Percentiles rank a stretch among this genome's conserved stretches.
phyloP scores from a whole-genome alignment of 2,113 vertebrate species.

The Ctenomys sociabilis region DNA sequence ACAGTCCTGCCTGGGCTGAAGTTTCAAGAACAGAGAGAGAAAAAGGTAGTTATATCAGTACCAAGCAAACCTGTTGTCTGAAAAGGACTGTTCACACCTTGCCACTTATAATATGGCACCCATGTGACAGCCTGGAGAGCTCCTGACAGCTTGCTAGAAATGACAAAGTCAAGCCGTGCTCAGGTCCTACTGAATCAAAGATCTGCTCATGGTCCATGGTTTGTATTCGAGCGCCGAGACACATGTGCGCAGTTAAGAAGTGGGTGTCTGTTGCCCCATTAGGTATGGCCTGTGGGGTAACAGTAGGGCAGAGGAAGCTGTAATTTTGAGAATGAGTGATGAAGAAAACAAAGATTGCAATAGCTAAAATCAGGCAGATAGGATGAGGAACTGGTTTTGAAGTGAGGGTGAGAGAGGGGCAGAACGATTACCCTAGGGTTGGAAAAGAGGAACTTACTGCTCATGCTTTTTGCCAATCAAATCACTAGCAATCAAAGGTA shows the following conservation, averaged over 20 bases:
- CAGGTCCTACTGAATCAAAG: neutral
- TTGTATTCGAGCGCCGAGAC: neutral
- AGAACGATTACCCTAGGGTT: neutral
- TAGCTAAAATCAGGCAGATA: neutral
- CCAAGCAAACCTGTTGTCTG: neutral
- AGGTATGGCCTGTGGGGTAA: fast-evolving
- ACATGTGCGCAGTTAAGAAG: neutral
- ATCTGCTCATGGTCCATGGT: neutral
- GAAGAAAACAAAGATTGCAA: neutral
- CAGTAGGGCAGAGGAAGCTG: neutral
- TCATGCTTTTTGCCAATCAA: neutral
- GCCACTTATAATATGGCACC: neutral
- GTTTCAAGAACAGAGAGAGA: neutral
- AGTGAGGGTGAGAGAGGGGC: neutral
- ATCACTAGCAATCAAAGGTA: neutral
- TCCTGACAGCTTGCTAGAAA: neutral
- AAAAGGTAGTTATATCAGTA: neutral
- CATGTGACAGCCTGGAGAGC: fast-evolving
- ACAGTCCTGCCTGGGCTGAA: neutral
- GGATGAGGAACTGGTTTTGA: constrained; percentile 58
- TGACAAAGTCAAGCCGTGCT: fast-evolving
- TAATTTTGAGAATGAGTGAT: neutral
- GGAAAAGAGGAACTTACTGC: constrained; percentile 59
- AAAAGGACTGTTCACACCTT: neutral
- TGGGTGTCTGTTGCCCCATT: neutral